Evolutionary conservation across 2,113 vertebrate genomes (phyloP).

Genomic region (Oreotragus oreotragus): DNA sequence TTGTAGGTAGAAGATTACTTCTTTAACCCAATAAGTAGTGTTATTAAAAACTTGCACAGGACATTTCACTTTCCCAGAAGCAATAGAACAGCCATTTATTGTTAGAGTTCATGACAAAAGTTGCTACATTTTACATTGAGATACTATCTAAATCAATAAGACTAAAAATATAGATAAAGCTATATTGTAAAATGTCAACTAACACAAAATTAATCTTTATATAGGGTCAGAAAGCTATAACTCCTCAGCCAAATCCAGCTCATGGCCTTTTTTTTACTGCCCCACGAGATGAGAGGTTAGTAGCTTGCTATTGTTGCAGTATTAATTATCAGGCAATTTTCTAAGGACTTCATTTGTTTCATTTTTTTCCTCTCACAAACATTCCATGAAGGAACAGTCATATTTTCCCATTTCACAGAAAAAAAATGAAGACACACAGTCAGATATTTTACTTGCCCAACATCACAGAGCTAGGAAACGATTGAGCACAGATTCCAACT

Average conservation of each 20-base stretch:
- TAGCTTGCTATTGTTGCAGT: not conserved
- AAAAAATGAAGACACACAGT: not conserved
- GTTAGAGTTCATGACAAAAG: not conserved
- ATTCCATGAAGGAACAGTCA: not conserved
- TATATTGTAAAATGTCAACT: not conserved
- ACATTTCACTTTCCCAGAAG: not conserved
- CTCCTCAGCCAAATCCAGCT: not conserved
- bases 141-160: not conserved
- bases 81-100: not conserved
- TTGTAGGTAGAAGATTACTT: not conserved
- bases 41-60: not conserved
- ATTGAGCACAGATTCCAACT: not conserved
- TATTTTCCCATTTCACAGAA: not conserved
- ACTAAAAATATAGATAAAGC: not conserved
- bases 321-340: not conserved
- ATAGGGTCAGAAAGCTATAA: not conserved
- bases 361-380: not conserved
- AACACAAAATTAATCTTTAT: not conserved
- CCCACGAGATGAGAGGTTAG: not conserved
- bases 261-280: not conserved
- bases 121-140: not conserved
- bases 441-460: not conserved
- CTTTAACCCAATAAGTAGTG: not conserved
- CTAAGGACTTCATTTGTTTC: not conserved
- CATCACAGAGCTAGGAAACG: not conserved